Evolutionary conservation across 2,888 invertebrate genomes (phyloP).

Genomic region (Stegana nigrithorax): DNA sequence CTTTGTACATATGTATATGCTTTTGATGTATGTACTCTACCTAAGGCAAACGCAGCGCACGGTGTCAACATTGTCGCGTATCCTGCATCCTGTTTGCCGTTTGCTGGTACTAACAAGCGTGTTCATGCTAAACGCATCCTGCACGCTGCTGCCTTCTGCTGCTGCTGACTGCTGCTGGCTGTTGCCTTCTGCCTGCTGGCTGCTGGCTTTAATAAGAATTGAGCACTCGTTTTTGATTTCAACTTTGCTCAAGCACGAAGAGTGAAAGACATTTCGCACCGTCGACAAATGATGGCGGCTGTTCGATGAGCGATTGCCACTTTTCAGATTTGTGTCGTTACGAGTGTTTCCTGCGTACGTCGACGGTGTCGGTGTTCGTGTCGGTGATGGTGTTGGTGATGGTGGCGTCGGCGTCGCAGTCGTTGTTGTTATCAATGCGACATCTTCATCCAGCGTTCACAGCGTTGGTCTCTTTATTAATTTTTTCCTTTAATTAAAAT

Average conservation of each 20-base stretch:
- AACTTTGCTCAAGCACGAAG: conserved; percentile 23
- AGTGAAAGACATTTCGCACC: conserved; percentile 27
- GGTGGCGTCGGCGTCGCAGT: no score
- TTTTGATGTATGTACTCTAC: conserved; percentile 23
- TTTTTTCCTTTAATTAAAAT: conserved; percentile 18
- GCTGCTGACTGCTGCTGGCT: no score
- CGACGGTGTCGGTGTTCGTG: no score
- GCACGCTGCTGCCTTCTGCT: conserved; percentile 33
- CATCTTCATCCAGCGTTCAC: no score
- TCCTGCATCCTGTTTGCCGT: conserved; percentile 32
- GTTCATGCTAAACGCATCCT: conserved; percentile 24
- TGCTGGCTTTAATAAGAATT: neutral
- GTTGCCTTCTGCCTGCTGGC: no score
- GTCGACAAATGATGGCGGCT: conserved; percentile 2
- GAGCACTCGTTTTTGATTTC: conserved; percentile 3
- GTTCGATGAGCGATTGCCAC: conserved; percentile 17
- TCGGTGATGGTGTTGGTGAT: no score
- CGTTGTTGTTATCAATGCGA: no score
- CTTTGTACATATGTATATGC: neutral
- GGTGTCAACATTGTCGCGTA: conserved; percentile 48
- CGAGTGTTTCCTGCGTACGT: no score
- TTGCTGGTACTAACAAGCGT: conserved; percentile 27
- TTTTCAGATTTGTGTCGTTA: conserved; percentile 10
- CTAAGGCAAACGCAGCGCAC: conserved; percentile 37
- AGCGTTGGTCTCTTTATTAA: conserved; percentile 9